Evolutionary conservation across 2,113 vertebrate genomes (phyloP).

Genomic region (Tichodroma muraria): DNA sequence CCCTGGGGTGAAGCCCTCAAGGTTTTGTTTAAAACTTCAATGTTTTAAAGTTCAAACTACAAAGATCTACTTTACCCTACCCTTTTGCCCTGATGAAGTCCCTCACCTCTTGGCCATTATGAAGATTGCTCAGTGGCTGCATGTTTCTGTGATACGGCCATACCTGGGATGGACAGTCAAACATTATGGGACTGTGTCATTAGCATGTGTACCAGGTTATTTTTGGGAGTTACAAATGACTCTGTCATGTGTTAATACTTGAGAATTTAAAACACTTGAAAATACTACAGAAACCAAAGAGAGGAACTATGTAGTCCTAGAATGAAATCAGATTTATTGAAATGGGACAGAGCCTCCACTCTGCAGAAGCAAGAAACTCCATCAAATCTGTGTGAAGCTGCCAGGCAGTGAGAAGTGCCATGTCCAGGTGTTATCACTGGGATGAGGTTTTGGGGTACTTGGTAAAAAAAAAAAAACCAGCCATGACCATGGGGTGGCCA

Average conservation of each 20-base stretch:
- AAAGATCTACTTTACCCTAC: not conserved
- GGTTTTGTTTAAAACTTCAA: not conserved
- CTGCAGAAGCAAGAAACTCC: not conserved
- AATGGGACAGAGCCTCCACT: not conserved
- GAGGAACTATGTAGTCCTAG: not conserved
- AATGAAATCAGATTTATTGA: not conserved
- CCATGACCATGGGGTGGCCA: accelerated
- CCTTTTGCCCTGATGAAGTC: not conserved
- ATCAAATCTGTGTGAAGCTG: not conserved
- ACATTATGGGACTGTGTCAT: not conserved
- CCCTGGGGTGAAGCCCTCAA: accelerated
- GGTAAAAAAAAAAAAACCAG: accelerated
- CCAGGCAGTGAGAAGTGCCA: not conserved
- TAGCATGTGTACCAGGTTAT: not conserved
- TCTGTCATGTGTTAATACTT: not conserved
- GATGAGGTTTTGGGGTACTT: not conserved
- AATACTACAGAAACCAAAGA: not conserved
- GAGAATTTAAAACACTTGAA: not conserved
- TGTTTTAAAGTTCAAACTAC: not conserved
- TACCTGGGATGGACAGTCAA: not conserved
- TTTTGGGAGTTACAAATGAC: not conserved
- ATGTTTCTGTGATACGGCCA: not conserved
- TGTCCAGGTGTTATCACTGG: not conserved
- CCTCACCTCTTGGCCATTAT: not conserved
- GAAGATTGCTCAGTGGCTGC: not conserved